Conservation (phyloP, 2,888 invertebrate genomes). For the Conomelus anceps region DNA sequence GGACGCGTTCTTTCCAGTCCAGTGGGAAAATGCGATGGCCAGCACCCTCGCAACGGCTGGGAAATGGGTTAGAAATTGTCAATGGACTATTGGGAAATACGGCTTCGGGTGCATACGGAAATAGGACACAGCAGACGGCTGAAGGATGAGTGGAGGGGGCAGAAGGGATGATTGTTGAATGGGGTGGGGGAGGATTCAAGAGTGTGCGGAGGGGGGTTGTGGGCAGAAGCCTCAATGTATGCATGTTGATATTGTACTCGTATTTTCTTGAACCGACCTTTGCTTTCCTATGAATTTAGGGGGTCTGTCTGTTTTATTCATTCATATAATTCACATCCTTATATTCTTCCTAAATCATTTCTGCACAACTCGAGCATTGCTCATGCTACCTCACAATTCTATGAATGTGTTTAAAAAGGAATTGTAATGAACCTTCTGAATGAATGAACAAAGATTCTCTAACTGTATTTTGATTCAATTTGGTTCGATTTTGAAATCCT, state of each 20-base stretch:
- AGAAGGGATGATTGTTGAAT: too few relatives aligned
- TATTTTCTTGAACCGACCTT: not conserved
- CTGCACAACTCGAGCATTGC: not conserved
- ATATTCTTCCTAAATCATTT: not conserved
- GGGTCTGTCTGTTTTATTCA: not conserved
- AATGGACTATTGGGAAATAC: conserved; percentile 1
- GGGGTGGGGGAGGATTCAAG: too few relatives aligned
- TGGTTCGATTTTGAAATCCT: too few relatives aligned
- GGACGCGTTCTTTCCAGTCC: not conserved
- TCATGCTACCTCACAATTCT: too few relatives aligned
- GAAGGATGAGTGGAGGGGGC: not conserved
- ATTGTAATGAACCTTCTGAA: not conserved
- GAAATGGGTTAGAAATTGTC: conserved; percentile 11
- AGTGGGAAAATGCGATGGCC: not conserved
- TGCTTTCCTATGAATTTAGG: not conserved
- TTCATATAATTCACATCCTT: not conserved
- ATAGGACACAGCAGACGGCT: not conserved
- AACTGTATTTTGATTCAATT: too few relatives aligned
- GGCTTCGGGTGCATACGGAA: not conserved
- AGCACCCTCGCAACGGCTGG: not conserved
- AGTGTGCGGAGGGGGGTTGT: too few relatives aligned
- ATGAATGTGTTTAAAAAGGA: not conserved
- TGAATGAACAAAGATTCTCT: too few relatives aligned
- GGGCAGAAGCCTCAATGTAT: not conserved
- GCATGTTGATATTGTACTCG: not conserved